These are phyloP conservation scores for Medauroidea extradentata DNA, from an alignment of 1,140 invertebrate species.

Conservation along the genomic window DNA sequence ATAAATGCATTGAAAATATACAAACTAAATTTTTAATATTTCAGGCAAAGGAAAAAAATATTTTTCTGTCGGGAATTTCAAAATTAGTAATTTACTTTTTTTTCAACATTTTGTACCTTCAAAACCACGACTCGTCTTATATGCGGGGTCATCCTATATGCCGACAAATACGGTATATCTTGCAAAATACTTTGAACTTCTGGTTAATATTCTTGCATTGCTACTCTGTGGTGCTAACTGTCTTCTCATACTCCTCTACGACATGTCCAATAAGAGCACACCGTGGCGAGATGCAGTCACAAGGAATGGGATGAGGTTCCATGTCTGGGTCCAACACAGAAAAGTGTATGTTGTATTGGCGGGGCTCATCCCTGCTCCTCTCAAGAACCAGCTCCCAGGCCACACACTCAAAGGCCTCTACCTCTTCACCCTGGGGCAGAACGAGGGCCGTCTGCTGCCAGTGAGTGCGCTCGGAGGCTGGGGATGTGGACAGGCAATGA, in stretches of 20 bases:
- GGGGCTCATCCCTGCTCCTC: slow-evolving; percentile 42
- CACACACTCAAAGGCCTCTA: slow-evolving; percentile 55
- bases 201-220: too few species aligned
- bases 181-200: too few species aligned
- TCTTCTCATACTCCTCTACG: slow-evolving; percentile 39
- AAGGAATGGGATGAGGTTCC: slow-evolving; percentile 71
- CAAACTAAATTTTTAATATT: too few species aligned
- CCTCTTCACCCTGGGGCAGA: slow-evolving; percentile 30
- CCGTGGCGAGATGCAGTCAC: slow-evolving; percentile 68
- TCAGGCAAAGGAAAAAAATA: too few species aligned
- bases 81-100: too few species aligned
- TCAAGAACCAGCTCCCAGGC: slow-evolving; percentile 61
- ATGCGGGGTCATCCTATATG: too few species aligned
- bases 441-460: slow-evolving; percentile 94
- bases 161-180: too few species aligned
- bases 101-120: too few species aligned
- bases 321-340: slow-evolving; percentile 62
- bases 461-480: slow-evolving; percentile 73
- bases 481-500: slow-evolving; percentile 67
- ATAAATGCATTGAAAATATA: too few species aligned
- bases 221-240: too few species aligned
- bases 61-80: too few species aligned
- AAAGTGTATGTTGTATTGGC: slow-evolving; percentile 64
- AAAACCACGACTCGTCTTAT: too few species aligned
- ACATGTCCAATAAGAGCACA: slow-evolving; percentile 66